Percentiles rank a stretch among this genome's conserved stretches.
Evolutionary conservation across 2,113 vertebrate species (phyloP).

Genomic region (Anarrhichthys ocellatus): DNA sequence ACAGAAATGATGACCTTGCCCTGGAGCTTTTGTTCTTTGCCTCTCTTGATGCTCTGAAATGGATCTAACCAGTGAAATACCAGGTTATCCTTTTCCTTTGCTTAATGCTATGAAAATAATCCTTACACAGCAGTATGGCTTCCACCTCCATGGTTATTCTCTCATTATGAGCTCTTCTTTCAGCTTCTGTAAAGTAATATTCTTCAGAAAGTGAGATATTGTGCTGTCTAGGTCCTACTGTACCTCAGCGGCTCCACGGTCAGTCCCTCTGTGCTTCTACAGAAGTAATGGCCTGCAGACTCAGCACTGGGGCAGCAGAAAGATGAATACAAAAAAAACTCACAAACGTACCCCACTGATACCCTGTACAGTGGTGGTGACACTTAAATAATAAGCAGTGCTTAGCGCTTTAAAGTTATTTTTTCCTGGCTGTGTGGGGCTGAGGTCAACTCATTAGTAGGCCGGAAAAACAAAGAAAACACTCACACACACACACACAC

Average conservation of each 20-base stretch:
- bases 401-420: constrained; percentile 70
- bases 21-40: constrained; percentile 63
- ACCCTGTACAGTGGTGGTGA: constrained; percentile 62
- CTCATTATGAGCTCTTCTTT: constrained; percentile 64
- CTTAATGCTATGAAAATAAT: constrained; percentile 50
- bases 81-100: constrained; percentile 41
- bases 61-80: constrained; percentile 48
- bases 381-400: constrained; percentile 79
- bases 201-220: constrained; percentile 60
- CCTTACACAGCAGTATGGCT: constrained; percentile 42
- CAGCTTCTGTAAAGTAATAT: constrained; percentile 50
- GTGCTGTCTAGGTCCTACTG: constrained; percentile 44
- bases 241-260: constrained; percentile 47
- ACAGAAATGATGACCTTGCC: constrained; percentile 69
- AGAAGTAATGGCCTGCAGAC: constrained; percentile 70
- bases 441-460: constrained; percentile 76
- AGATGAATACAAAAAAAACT: constrained; percentile 59
- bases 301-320: constrained; percentile 64
- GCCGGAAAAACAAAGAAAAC: constrained; percentile 59
- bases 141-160: constrained; percentile 42
- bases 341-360: constrained; percentile 66
- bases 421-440: constrained; percentile 53
- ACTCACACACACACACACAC: not conserved
- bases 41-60: constrained; percentile 48
- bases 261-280: constrained; percentile 52